A percentile compares a stretch with the other conserved stretches of the same genome.
Conservation (phyloP, 2,797 vertebrate species). For the Vultur gryphus region DNA sequence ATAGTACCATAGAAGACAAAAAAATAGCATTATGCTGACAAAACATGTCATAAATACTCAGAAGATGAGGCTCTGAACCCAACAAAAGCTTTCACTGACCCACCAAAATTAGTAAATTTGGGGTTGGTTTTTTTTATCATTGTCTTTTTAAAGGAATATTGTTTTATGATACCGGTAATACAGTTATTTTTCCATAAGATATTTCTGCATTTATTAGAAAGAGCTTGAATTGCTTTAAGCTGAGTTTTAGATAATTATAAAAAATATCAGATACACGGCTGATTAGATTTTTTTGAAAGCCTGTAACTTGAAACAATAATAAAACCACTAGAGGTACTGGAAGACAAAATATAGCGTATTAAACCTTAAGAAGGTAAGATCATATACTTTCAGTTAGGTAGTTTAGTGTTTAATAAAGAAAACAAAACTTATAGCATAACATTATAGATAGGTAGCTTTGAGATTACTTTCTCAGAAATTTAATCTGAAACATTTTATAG, state of each 20-base stretch:
- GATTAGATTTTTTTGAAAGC: background rate
- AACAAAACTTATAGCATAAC: background rate
- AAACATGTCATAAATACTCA: background rate
- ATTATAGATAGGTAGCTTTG: background rate
- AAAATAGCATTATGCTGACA: background rate
- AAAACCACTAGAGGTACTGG: background rate
- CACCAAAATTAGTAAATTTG: background rate
- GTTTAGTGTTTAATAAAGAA: background rate
- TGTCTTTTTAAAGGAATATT: background rate
- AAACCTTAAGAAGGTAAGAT: background rate
- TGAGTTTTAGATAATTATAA: background rate
- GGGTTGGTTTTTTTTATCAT: fast-evolving
- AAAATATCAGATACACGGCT: background rate
- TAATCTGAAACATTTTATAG: background rate
- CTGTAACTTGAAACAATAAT: background rate
- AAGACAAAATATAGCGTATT: background rate
- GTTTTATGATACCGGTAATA: background rate
- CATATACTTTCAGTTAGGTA: background rate
- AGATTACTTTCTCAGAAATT: background rate
- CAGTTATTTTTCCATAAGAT: background rate
- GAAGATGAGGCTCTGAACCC: background rate
- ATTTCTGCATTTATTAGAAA: background rate
- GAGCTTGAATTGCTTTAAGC: background rate
- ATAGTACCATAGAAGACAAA: background rate
- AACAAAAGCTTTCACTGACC: background rate